Conservation (phyloP, 2,113 vertebrate genomes). For the Neogobius melanostomus region DNA sequence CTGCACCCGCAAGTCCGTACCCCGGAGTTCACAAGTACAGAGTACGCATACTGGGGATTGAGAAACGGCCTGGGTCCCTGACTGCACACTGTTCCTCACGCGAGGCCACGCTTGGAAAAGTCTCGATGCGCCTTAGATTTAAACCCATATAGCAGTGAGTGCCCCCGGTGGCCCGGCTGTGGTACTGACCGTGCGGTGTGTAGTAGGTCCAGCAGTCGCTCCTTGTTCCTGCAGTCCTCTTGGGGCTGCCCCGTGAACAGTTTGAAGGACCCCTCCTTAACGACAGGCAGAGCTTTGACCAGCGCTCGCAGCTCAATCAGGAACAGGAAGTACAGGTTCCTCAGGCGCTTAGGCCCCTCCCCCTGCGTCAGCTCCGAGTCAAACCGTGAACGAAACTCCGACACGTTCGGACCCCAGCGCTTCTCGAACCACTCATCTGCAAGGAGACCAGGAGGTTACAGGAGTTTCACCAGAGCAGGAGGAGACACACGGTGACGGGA, state of each 20-base stretch:
- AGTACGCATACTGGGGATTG: too few species aligned
- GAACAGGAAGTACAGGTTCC: slow-evolving; percentile 96
- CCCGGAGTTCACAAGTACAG: too few species aligned
- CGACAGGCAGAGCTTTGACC: slow-evolving; percentile 90
- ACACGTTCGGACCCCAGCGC: slow-evolving; percentile 87
- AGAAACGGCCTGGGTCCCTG: too few species aligned
- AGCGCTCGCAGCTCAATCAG: slow-evolving; percentile 94
- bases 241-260: slow-evolving; percentile 89
- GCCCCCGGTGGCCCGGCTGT: background rate
- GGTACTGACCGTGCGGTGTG: slow-evolving; percentile 83
- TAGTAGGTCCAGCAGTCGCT: slow-evolving; percentile 86
- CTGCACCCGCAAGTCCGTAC: too few species aligned
- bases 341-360: slow-evolving; percentile 90
- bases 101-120: too few species aligned
- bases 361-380: slow-evolving; percentile 67
- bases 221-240: slow-evolving; percentile 87
- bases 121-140: too few species aligned
- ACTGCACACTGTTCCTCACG: too few species aligned
- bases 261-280: slow-evolving; percentile 87
- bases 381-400: slow-evolving; percentile 89
- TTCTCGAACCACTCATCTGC: slow-evolving; percentile 89
- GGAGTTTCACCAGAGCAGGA: too few species aligned
- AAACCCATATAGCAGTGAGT: background rate
- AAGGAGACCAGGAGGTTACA: background rate
- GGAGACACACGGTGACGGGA: too few species aligned